phyloP scores from a whole-genome alignment of 2,888 invertebrate species.

The Linyphia triangularis region DNA sequence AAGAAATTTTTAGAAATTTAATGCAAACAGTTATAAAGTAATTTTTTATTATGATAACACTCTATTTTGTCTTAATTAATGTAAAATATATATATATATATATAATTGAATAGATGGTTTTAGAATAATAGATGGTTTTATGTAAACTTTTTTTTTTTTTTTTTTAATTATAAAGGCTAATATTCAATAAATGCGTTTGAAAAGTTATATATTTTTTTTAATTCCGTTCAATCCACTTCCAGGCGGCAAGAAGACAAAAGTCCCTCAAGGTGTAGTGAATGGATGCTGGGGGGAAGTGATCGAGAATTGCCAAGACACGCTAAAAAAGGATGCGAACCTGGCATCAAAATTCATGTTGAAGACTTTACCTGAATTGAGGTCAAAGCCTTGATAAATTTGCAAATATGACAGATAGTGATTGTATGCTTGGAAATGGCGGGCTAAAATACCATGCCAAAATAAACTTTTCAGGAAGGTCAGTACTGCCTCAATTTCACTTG shows the following conservation, averaged over 20 bases:
- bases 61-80: no score
- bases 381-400: background rate
- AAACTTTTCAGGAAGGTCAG: background rate
- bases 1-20: no score
- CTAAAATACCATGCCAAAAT: background rate
- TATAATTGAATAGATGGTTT: no score
- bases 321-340: constrained; percentile 57
- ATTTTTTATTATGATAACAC: no score
- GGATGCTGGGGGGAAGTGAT: constrained; percentile 68
- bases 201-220: no score
- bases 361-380: constrained; percentile 53
- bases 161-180: no score
- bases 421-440: background rate
- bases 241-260: constrained; percentile 69
- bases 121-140: no score
- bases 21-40: no score
- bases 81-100: no score
- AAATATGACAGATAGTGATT: constrained; percentile 37
- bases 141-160: no score
- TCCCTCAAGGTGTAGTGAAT: constrained; percentile 58
- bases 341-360: constrained; percentile 71
- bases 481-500: background rate
- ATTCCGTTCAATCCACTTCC: no score
- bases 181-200: no score
- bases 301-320: constrained; percentile 59